Conservation (phyloP, 2,888 invertebrate genomes). For the Pseudococcus viburni region DNA sequence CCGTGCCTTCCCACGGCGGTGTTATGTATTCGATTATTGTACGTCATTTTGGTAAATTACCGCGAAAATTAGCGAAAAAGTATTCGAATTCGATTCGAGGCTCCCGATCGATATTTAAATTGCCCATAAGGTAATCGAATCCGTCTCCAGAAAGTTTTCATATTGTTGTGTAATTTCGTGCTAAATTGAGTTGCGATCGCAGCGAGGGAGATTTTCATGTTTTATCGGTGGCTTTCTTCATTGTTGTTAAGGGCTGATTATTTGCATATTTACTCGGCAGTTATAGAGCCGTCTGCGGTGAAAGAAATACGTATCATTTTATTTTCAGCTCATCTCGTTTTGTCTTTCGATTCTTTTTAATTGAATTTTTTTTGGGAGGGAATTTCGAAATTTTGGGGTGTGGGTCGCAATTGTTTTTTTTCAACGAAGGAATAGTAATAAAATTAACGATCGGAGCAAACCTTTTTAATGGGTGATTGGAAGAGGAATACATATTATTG, state of each 20-base stretch:
- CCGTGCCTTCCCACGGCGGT: too few relatives aligned
- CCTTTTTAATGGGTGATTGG: too few relatives aligned
- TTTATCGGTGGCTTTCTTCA: neutral
- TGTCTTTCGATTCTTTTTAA: too few relatives aligned
- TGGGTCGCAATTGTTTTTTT: too few relatives aligned
- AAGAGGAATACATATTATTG: too few relatives aligned
- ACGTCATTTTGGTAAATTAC: neutral
- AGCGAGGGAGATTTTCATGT: neutral
- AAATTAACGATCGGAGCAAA: too few relatives aligned
- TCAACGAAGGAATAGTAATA: too few relatives aligned
- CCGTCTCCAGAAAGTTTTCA: neutral
- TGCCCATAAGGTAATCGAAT: neutral
- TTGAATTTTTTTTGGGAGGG: too few relatives aligned
- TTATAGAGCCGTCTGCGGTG: too few relatives aligned
- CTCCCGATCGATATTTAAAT: neutral
- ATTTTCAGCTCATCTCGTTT: too few relatives aligned
- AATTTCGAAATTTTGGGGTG: too few relatives aligned
- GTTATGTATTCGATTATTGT: neutral
- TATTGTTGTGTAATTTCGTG: neutral
- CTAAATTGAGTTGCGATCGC: neutral
- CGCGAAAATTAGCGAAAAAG: neutral
- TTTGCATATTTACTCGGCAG: neutral
- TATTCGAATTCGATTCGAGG: neutral
- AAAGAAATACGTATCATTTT: too few relatives aligned
- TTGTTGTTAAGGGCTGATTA: neutral